Evolutionary conservation across 2,888 invertebrate species (phyloP), one percentile per base, ranked within the genome.

Genomic region (Lepeophtheirus nordmannii): DNA sequence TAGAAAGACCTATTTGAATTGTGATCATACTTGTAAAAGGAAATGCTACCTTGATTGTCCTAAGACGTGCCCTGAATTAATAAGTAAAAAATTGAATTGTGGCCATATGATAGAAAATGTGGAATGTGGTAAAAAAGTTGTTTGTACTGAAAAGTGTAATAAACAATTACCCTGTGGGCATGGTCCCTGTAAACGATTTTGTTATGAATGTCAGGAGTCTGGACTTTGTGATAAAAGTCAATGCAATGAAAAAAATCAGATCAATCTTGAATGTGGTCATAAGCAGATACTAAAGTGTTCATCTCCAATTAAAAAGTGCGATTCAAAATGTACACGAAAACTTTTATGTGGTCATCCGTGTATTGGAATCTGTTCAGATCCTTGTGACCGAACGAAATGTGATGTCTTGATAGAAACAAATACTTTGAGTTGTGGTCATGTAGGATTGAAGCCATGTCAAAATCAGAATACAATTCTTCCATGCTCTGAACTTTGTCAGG

Each of bases 331-430:
- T 60, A 22, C 10, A 23, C 17, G 23, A 7, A n/a, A 17, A 23
- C 20, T 60, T 17, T 14, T 30, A 17, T 60, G 60, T 60, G 60
- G 60, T 10, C 60, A 60, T 60, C 60, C 60, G 8, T 60, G 60
- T 30, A 20, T 23, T 22, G 30, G 30, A 60, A 9, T 37, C 14
- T 60, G 60, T 22, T 23, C 22, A 10, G 60, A 60, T 22, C 20
- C 23, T 22, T 60, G 60, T 37, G 20, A 17, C 17, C 8, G 10
- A 7, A 17, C 37, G 1, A 17, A 60, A 14, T 60, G 60, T 30
- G 17, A 22, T 10, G 14, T 2, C 3, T 10, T 30, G 9, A 17
- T 60, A 3, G 14, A n/a, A n/a, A 17, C n/a, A n/a, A 14, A n/a
- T 46, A n/a, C 53, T 8, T 46, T 46, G 53, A 17, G 17, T 8